These are phyloP conservation scores for Myoxocephalus aenaeus DNA, from an alignment of 2,797 vertebrate genomes.

Conservation along the genomic window DNA sequence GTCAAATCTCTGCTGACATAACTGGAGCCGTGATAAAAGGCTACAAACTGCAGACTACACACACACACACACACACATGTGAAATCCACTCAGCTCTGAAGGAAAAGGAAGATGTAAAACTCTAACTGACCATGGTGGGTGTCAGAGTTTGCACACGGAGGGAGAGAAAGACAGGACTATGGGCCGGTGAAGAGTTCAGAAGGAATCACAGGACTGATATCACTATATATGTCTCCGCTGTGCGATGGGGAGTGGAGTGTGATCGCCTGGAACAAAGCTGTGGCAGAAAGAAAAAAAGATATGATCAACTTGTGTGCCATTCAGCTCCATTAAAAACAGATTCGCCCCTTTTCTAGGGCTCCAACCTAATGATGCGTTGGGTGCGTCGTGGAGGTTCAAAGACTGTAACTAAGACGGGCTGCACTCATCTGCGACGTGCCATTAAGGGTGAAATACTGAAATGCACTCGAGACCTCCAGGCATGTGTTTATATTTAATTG, in stretches of 20 bases:
- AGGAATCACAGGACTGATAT: neutral
- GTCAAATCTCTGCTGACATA: slow-evolving; percentile 59
- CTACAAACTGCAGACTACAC: neutral
- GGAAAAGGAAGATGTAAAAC: slow-evolving; percentile 14
- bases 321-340: slow-evolving; percentile 56
- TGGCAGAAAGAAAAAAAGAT: slow-evolving; percentile 28
- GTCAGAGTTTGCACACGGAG: neutral
- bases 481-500: slow-evolving; percentile 16
- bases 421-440: slow-evolving; percentile 9
- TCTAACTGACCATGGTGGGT: neutral
- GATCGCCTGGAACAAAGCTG: slow-evolving; percentile 51
- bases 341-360: slow-evolving; percentile 25
- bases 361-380: slow-evolving; percentile 31
- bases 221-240: slow-evolving; percentile 33
- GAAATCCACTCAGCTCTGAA: neutral
- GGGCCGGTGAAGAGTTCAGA: slow-evolving; percentile 6
- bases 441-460: slow-evolving; percentile 20
- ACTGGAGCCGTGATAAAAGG: slow-evolving; percentile 18
- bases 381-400: slow-evolving; percentile 41
- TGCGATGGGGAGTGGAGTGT: slow-evolving; percentile 4
- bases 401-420: slow-evolving; percentile 36
- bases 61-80: neutral
- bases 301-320: slow-evolving; percentile 48
- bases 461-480: slow-evolving; percentile 1
- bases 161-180: neutral